Evolutionary conservation across 1,140 invertebrate genomes (phyloP).

Genomic region (Lutraria rhynchaena): DNA sequence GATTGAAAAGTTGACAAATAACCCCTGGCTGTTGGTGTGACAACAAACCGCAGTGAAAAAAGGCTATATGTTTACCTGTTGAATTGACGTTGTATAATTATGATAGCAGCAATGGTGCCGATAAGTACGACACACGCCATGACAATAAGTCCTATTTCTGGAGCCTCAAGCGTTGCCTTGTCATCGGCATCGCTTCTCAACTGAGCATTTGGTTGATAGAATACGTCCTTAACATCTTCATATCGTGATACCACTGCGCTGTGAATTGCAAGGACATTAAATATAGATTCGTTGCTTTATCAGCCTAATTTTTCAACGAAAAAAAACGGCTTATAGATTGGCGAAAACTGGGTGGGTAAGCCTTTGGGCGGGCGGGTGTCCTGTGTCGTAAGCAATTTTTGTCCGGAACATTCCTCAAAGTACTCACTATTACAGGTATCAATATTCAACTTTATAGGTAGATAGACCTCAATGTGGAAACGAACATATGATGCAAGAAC

Average conservation of each 20-base stretch:
- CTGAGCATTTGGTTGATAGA: neutral
- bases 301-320: too few relatives aligned
- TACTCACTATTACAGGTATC: too few relatives aligned
- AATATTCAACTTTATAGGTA: too few relatives aligned
- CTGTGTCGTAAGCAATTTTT: too few relatives aligned
- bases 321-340: too few relatives aligned
- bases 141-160: conserved; percentile 40
- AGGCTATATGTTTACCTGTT: conserved; percentile 53
- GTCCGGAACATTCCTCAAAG: too few relatives aligned
- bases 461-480: too few relatives aligned
- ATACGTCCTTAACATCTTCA: conserved; percentile 28
- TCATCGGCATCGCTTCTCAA: neutral
- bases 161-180: neutral
- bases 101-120: conserved; percentile 35
- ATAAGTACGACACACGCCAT: conserved; percentile 54
- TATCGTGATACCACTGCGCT: conserved; percentile 21
- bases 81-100: conserved; percentile 41
- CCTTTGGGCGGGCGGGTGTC: too few relatives aligned
- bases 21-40: too few relatives aligned
- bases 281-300: neutral
- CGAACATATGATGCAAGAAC: too few relatives aligned
- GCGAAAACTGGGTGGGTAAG: neutral
- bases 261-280: neutral
- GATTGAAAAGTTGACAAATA: too few relatives aligned
- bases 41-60: too few relatives aligned